phyloP scores from a whole-genome alignment of 1,140 invertebrate species.

The Drosophila pallidifrons region DNA sequence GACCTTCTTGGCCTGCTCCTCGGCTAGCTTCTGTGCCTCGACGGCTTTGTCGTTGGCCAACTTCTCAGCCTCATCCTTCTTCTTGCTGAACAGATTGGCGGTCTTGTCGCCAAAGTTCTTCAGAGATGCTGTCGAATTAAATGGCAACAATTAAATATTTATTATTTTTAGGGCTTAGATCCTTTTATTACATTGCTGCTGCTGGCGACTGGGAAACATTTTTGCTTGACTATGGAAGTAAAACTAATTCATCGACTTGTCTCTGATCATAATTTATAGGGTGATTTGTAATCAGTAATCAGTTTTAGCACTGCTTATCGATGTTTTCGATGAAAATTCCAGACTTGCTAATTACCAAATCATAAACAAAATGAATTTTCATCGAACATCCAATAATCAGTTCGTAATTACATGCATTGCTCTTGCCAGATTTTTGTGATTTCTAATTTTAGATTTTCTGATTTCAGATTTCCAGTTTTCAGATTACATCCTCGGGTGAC shows the following conservation, averaged over 20 bases:
- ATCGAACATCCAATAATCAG: conserved; percentile 39
- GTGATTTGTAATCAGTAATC: conserved; percentile 41
- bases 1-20: conserved; percentile 87
- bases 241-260: conserved; percentile 56
- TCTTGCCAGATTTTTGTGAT: conserved; percentile 12
- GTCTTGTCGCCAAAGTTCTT: conserved; percentile 88
- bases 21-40: conserved; percentile 86
- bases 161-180: not conserved
- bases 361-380: conserved; percentile 61
- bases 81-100: conserved; percentile 87
- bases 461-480: not conserved
- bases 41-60: conserved; percentile 86
- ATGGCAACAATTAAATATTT: conserved; percentile 5
- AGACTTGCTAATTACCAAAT: conserved; percentile 68
- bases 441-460: not conserved
- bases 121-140: conserved; percentile 85
- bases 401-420: conserved; percentile 26
- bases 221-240: conserved; percentile 38
- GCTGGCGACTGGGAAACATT: conserved; percentile 65
- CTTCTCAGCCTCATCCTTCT: conserved; percentile 88
- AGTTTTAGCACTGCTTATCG: conserved; percentile 26
- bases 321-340: conserved; percentile 41
- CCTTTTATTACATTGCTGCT: conserved; percentile 42
- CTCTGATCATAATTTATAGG: conserved; percentile 68
- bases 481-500: conserved; percentile 25